A percentile compares a stretch with the other conserved stretches of the same genome.
Conservation (phyloP, 2,888 invertebrate genomes). For the Dorcus hopei region DNA sequence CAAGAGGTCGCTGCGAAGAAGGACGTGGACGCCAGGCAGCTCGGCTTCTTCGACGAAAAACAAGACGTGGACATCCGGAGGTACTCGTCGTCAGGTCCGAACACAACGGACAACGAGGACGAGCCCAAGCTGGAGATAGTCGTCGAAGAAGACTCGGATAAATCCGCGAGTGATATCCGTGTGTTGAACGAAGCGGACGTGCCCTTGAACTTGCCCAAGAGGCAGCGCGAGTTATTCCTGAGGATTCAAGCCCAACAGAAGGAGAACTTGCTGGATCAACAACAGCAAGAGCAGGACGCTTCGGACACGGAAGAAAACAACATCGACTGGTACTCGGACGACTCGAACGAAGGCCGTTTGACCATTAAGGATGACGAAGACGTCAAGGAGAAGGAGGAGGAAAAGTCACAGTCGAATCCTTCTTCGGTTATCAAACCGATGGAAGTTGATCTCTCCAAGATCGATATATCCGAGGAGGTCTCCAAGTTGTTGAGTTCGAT, state of each 20-base stretch:
- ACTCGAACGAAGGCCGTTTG: conserved; percentile 63
- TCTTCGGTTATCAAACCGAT: conserved; percentile 51
- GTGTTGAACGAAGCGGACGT: conserved; percentile 35
- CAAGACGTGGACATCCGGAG: conserved; percentile 35
- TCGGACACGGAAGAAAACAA: conserved; percentile 35
- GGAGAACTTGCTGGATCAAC: conserved; percentile 48
- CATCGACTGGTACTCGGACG: conserved; percentile 76
- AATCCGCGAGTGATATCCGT: not conserved
- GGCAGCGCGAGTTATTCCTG: conserved; percentile 63
- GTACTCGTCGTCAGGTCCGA: conserved; percentile 9
- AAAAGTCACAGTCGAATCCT: conserved; percentile 20
- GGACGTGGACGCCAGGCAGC: conserved; percentile 50
- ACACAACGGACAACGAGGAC: conserved; percentile 24
- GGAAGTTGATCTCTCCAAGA: conserved; percentile 65
- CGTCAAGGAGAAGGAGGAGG: conserved; percentile 36
- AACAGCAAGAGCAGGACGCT: conserved; percentile 24
- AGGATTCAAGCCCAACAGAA: conserved; percentile 65
- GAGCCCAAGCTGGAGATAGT: conserved; percentile 28
- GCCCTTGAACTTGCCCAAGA: conserved; percentile 60
- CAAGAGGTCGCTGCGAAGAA: conserved; percentile 25
- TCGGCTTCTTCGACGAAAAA: conserved; percentile 25
- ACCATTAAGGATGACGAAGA: conserved; percentile 47
- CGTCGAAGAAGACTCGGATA: conserved; percentile 22
- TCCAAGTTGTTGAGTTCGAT: conserved; percentile 66
- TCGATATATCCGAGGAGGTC: conserved; percentile 71